Percentiles rank a stretch among this genome's conserved stretches.
phyloP scores from a whole-genome alignment of 2,888 invertebrate genomes.

The Isoperla grammatica region DNA sequence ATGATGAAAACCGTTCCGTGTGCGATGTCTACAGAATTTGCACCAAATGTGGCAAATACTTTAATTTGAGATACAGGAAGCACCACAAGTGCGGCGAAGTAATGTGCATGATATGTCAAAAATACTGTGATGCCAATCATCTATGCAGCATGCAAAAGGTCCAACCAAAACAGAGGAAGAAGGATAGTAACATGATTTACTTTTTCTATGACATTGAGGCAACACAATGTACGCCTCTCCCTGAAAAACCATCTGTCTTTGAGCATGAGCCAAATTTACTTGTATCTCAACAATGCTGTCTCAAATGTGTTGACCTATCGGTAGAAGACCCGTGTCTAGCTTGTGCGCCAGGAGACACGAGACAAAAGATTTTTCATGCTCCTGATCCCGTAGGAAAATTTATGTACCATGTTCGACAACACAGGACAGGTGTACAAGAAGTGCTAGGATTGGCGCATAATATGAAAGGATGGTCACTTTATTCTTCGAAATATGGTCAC shows the following conservation, averaged over 20 bases:
- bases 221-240: background rate
- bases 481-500: constrained; percentile 1
- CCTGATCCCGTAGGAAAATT: background rate
- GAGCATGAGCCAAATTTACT: background rate
- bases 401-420: background rate
- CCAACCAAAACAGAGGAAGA: background rate
- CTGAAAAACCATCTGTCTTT: background rate
- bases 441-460: constrained; percentile 6
- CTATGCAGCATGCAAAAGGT: constrained; percentile 2
- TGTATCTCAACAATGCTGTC: background rate
- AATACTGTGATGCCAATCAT: background rate
- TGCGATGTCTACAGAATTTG: background rate
- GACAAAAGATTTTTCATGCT: background rate
- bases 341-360: background rate
- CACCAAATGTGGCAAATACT: no score
- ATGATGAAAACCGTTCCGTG: no score
- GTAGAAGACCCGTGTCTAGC: background rate
- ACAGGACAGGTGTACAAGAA: background rate
- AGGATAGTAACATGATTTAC: background rate
- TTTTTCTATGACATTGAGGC: constrained; percentile 11
- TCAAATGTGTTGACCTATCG: background rate
- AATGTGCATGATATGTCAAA: background rate
- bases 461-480: constrained; percentile 10
- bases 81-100: background rate
- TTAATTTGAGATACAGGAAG: no score